A percentile compares a stretch with the other conserved stretches of the same genome.
Evolutionary conservation across 2,113 vertebrate species (phyloP).

Genomic region (Alouatta palliata): DNA sequence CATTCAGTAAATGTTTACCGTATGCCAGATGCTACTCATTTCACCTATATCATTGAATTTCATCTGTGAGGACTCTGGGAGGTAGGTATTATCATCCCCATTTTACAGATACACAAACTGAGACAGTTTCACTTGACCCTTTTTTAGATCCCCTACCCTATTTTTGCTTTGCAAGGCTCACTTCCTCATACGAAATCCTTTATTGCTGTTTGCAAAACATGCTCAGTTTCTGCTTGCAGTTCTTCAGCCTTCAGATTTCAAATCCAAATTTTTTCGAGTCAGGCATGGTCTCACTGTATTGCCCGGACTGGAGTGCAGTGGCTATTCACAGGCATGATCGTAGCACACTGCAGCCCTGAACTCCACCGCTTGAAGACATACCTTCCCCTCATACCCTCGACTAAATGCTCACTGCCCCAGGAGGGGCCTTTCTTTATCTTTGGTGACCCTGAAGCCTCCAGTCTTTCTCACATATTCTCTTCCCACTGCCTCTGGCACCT

Average conservation of each 20-base stretch:
- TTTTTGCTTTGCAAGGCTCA: background rate
- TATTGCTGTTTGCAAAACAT: background rate
- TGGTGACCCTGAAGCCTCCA: background rate
- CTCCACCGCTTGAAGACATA: background rate
- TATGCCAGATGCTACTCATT: background rate
- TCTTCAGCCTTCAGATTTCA: background rate
- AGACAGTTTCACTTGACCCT: background rate
- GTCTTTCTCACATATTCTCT: background rate
- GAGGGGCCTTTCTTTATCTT: background rate
- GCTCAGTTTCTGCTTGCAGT: background rate
- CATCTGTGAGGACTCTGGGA: background rate
- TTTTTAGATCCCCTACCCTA: background rate
- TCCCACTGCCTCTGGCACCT: background rate
- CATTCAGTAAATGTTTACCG: background rate
- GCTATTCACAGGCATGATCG: background rate
- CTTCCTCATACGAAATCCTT: background rate
- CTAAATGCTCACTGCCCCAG: background rate
- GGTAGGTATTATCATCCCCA: background rate
- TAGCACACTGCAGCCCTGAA: background rate
- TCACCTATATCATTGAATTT: background rate
- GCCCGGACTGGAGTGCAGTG: background rate
- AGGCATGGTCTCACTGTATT: background rate
- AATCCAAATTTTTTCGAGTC: background rate
- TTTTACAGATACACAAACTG: background rate
- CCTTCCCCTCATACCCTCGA: background rate